phyloP scores from a whole-genome alignment of 1,140 invertebrate genomes.

The Penaeus vannamei region DNA sequence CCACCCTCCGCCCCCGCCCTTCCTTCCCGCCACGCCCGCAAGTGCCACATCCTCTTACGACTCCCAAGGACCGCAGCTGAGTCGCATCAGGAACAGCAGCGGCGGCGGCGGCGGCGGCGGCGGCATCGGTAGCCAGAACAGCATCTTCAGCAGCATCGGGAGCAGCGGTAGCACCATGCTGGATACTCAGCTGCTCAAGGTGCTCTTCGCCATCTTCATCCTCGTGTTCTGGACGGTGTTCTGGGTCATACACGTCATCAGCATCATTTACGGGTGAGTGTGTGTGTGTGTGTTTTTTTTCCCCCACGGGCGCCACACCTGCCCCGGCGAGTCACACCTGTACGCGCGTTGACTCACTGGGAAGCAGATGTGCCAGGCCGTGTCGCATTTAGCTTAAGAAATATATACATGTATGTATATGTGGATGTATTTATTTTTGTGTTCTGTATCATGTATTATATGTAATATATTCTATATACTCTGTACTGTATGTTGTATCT shows the following conservation, averaged over 20 bases:
- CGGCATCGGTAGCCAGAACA: not conserved
- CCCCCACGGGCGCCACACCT: too few relatives aligned
- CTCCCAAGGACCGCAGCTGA: not conserved
- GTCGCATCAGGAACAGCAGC: not conserved
- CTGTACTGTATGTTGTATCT: too few relatives aligned
- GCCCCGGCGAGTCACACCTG: too few relatives aligned
- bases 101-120: not conserved
- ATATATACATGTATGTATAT: too few relatives aligned
- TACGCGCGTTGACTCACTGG: too few relatives aligned
- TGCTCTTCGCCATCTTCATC: conserved; percentile 56
- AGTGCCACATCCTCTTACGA: not conserved
- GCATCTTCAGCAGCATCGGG: not conserved
- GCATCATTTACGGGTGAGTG: conserved; percentile 67
- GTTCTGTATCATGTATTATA: too few relatives aligned
- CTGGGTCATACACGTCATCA: conserved; percentile 65
- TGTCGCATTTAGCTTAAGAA: too few relatives aligned
- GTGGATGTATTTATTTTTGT: too few relatives aligned
- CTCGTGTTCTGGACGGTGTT: conserved; percentile 67
- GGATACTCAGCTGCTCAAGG: conserved; percentile 37
- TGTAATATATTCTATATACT: too few relatives aligned
- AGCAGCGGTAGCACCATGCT: conserved; percentile 17
- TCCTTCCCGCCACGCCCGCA: not conserved
- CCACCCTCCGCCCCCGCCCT: not conserved
- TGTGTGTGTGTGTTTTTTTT: not conserved
- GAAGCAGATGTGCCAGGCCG: too few relatives aligned